Base-by-base conservation (phyloP, 2,888 invertebrate species). In the Leptopterna dolabrata region DNA sequence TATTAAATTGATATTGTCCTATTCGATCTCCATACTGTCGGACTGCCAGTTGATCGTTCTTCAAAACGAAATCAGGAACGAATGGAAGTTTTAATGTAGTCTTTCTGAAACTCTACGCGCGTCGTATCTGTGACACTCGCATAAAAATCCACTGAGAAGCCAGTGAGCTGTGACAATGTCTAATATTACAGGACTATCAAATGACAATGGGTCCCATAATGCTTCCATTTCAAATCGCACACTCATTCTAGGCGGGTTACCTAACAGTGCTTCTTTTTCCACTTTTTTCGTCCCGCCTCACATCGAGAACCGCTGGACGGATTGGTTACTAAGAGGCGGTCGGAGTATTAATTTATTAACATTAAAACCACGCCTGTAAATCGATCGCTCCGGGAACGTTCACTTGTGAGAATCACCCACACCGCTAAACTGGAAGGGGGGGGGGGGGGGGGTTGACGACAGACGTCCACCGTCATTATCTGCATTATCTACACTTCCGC, bases 111-210 rank as follows among this genome's bases (percentile, higher is more conserved):
- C 19, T 41, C 73, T 36, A 76, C n/a, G 16, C 73, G 73, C 0
- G 36, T 41, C n/a, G 16, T 41, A 11, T 41, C 30, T 30, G 13
- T 16, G 36, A 24, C 78, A 19, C 45, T 43, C 27, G 43, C 81
- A 29, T 41, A 55, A 41, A 78, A 45, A 55, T 47, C 27, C 81
- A 19, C 30, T 30, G 29, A 30, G 76, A 85, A 85, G 14, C 47
- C 83, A 73, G 51, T 73, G 55, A 47, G 76, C 85, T 76, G 73
- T 85, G 85, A 85, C 85, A 85, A 85, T 85, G 85, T 85, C 85
- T 85, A 85, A 85, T 85, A 85, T 85, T 85, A 85, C 85, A 45
- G 41, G 55, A 24, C 76, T 85, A 85, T 85, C 85, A 45, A 73
- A 27, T 85, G 73, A 73, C 85, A 71, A 85, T 73, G 36, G 76